Base-by-base conservation (phyloP, 2,797 vertebrate genomes). In the Buceros bicornis region DNA sequence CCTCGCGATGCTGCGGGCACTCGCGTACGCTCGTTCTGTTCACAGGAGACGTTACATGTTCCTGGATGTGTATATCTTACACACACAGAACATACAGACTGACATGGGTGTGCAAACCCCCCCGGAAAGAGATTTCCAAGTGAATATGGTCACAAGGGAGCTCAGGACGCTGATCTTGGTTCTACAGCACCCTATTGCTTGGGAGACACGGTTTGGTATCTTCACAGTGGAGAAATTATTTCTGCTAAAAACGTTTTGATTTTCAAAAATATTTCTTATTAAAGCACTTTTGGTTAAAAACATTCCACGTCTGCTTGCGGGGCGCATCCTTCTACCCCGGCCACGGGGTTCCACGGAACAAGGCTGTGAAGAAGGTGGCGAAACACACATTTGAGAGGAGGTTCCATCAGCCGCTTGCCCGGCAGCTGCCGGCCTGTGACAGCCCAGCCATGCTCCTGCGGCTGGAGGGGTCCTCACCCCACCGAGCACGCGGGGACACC, bases 121-220 rank as follows among this genome's bases (percentile, higher is more conserved):
- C 42, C 29, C 21, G 42, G 71, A 45, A 70, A 24, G 58, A n/a
- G 17, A 86, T 37, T 86, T 69, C 50, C 26, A 47, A 65, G 43
- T 11, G 33, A 74, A 65, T 0, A 16, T 0, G 0, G 37, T 31
- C 56, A 28, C n/a, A 60, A 1, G 15, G 40, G 56, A 83, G 50
- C 48, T 48, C 6, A 0, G 6, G 62, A 42, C 0, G 8, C 2
- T 3, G 40, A 25, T 22, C 85, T 60, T 19, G 33, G 33, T 28
- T 35, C 58, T 73, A 12, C 25, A 69, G 31, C 51, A 53, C 29
- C 8, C 24, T 9, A 29, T 7, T 28, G 45, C 8, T 66, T 40
- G 25, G 0, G 50, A 64, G 42, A 62, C 35, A 69, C 0, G 3
- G 29, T 45, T 73, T 58, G 35, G 8, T 62, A 8, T 31, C 45